A percentile compares a stretch with the other conserved stretches of the same genome.
These are phyloP conservation scores for Jaculus jaculus DNA, from an alignment of 2,113 vertebrate species.

Conservation along the genomic window DNA sequence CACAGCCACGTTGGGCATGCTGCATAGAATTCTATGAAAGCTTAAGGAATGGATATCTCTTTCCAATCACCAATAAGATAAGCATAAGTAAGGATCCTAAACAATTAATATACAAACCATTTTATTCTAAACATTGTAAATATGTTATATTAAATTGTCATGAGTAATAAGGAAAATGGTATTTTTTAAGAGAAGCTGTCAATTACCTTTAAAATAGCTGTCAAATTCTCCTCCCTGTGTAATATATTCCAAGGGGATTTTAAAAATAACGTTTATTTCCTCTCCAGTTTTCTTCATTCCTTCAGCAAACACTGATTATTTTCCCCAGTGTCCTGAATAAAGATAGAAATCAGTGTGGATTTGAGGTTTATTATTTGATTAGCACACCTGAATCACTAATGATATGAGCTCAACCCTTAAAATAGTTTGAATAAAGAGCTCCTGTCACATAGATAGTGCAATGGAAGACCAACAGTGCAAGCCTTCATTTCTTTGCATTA, in stretches of 20 bases:
- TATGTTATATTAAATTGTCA: constrained; percentile 47
- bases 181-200: constrained; percentile 57
- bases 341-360: constrained; percentile 77
- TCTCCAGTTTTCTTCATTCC: constrained; percentile 64
- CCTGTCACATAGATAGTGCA: constrained; percentile 58
- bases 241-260: constrained; percentile 67
- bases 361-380: constrained; percentile 79
- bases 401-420: constrained; percentile 72
- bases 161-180: constrained; percentile 33
- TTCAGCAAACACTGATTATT: constrained; percentile 78
- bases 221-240: constrained; percentile 55
- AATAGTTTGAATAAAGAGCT: constrained; percentile 77
- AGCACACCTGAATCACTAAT: constrained; percentile 79
- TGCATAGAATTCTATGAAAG: background rate
- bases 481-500: constrained; percentile 68
- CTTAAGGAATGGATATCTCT: background rate
- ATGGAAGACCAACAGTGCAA: constrained; percentile 34
- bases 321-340: constrained; percentile 73
- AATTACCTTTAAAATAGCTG: constrained; percentile 67
- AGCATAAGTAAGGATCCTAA: constrained; percentile 35
- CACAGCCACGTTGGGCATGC: background rate
- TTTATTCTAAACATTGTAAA: constrained; percentile 38
- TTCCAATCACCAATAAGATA: background rate
- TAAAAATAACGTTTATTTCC: constrained; percentile 73
- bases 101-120: constrained; percentile 43